Evolutionary conservation across 2,888 invertebrate species (phyloP).

Genomic region (Cephalotes varians): DNA sequence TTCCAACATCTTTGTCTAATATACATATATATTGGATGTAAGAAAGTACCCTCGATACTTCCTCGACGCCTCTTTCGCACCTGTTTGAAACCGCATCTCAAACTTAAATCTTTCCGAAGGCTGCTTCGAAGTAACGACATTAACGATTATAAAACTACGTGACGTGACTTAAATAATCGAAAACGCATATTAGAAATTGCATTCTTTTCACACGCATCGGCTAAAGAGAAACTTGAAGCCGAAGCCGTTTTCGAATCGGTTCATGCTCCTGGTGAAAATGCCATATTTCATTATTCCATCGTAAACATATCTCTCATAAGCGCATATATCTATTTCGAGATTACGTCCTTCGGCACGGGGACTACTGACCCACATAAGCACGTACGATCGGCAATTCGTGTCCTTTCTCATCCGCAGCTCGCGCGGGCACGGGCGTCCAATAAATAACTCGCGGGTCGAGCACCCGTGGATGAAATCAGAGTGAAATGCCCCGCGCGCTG

Average conservation of each 20-base stretch:
- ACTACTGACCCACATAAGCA: conserved; percentile 27
- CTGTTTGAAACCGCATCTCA: not conserved
- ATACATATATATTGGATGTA: not conserved
- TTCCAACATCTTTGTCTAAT: not conserved
- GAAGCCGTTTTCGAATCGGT: not conserved
- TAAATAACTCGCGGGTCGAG: conserved; percentile 34
- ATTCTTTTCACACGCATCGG: not conserved
- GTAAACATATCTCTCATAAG: not conserved
- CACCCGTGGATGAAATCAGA: conserved; percentile 46
- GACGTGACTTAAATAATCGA: not conserved
- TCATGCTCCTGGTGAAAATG: not conserved
- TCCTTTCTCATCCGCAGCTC: not conserved
- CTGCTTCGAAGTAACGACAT: not conserved
- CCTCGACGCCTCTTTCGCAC: not conserved
- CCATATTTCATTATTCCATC: not conserved
- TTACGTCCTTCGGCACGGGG: conserved; percentile 3
- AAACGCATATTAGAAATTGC: conserved; percentile 14
- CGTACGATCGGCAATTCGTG: not conserved
- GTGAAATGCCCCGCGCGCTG: conserved; percentile 25
- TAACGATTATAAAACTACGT: conserved; percentile 8
- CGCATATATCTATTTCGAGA: not conserved
- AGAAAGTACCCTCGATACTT: not conserved
- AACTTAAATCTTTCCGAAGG: not conserved
- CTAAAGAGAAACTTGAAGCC: not conserved
- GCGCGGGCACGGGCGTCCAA: conserved; percentile 13